phyloP scores from a whole-genome alignment of 2,888 invertebrate genomes.

The Trichacis sp. region DNA sequence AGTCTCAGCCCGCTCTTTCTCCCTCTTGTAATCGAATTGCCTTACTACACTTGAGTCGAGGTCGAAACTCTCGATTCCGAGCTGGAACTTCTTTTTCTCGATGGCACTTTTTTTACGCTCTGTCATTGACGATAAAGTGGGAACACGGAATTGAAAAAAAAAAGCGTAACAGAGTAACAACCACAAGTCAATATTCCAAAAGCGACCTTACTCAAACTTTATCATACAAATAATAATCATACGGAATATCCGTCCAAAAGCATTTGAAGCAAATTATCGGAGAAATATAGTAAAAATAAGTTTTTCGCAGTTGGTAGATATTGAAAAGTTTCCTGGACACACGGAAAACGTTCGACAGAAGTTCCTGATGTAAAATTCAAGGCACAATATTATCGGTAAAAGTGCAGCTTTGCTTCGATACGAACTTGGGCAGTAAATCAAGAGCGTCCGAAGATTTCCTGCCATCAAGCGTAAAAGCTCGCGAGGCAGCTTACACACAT shows the following conservation, averaged over 20 bases:
- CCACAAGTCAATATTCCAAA: too few species aligned
- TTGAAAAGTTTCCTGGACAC: too few species aligned
- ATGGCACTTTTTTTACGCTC: slow-evolving; percentile 23
- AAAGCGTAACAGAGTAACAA: too few species aligned
- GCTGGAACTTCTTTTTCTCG: slow-evolving; percentile 28
- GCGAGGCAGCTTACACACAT: slow-evolving; percentile 52
- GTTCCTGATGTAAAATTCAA: slow-evolving; percentile 64
- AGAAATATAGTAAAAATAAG: too few species aligned
- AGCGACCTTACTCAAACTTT: too few species aligned
- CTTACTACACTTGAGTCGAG: slow-evolving; percentile 49
- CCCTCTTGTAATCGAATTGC: slow-evolving; percentile 56
- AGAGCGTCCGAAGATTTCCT: slow-evolving; percentile 44
- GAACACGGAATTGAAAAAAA: slow-evolving; percentile 7
- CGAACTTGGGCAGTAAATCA: slow-evolving; percentile 65
- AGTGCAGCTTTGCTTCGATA: slow-evolving; percentile 46
- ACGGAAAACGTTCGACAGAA: too few species aligned
- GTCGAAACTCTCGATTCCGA: slow-evolving; percentile 51
- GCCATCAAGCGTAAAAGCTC: slow-evolving; percentile 19
- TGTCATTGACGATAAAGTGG: slow-evolving; percentile 35
- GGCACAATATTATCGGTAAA: slow-evolving; percentile 56
- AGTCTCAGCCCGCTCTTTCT: slow-evolving; percentile 41
- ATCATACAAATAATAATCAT: too few species aligned
- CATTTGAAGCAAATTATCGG: too few species aligned
- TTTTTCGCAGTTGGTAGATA: too few species aligned
- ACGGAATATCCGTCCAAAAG: too few species aligned